Conservation (phyloP, 2,113 vertebrate genomes). For the Loxodonta africana region DNA sequence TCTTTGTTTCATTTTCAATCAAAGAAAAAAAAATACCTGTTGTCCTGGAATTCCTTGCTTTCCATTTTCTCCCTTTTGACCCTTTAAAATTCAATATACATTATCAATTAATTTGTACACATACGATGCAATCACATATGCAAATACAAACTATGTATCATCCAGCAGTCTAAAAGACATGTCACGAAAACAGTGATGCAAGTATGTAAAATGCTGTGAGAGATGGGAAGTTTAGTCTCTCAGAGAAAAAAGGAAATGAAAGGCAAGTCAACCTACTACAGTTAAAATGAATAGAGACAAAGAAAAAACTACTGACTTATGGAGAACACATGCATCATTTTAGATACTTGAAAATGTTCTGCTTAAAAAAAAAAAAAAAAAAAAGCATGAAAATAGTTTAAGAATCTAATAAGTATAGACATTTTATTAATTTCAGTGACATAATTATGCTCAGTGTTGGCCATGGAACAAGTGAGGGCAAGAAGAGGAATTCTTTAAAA, state of each 20-base stretch:
- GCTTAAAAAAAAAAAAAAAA: too few relatives aligned
- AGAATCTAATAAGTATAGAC: not conserved
- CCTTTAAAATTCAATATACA: conserved; percentile 85
- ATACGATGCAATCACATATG: conserved; percentile 3
- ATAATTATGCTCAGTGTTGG: not conserved
- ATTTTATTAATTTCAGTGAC: conserved; percentile 9
- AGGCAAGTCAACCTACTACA: not conserved
- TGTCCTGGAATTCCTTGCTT: conserved; percentile 91
- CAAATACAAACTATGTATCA: not conserved
- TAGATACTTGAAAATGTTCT: not conserved
- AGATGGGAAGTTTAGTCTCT: not conserved
- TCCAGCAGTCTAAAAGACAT: not conserved
- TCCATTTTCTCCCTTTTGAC: conserved; percentile 93
- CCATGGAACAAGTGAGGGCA: not conserved
- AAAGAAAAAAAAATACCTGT: conserved; percentile 87
- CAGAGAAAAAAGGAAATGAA: not conserved
- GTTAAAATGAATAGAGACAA: not conserved
- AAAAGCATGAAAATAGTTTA: not conserved
- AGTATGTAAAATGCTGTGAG: not conserved
- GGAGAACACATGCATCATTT: not conserved
- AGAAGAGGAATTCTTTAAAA: not conserved
- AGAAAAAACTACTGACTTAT: not conserved
- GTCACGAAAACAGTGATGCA: not conserved
- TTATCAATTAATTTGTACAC: conserved; percentile 9
- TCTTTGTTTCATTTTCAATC: not conserved